Percentiles rank a stretch among this genome's conserved stretches.
These are phyloP conservation scores for Sacculina carcini DNA, from an alignment of 2,888 invertebrate genomes.

Conservation along the genomic window DNA sequence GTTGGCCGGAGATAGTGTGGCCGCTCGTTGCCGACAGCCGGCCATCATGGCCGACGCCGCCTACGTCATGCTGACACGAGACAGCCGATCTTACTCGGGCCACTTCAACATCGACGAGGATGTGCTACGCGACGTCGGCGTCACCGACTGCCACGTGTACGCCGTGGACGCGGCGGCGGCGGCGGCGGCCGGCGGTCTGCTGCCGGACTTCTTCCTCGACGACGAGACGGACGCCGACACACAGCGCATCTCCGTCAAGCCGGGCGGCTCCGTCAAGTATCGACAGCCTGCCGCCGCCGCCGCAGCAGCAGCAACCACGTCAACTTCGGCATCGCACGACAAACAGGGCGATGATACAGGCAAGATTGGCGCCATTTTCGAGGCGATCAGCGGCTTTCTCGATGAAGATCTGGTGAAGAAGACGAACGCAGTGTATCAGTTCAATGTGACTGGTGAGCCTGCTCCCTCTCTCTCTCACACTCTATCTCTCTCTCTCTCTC, in stretches of 20 bases:
- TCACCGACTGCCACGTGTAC: slow-evolving; percentile 59
- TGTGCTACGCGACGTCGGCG: slow-evolving; percentile 44
- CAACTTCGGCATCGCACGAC: too few species aligned
- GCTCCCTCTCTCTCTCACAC: background rate
- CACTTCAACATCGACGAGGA: slow-evolving; percentile 83
- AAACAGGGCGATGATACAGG: background rate
- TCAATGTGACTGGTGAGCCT: slow-evolving; percentile 10
- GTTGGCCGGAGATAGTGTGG: slow-evolving; percentile 33
- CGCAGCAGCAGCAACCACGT: too few species aligned
- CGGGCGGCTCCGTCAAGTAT: background rate
- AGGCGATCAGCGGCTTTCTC: slow-evolving; percentile 8
- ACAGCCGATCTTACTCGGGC: slow-evolving; percentile 20
- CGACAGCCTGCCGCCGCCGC: background rate
- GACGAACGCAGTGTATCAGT: slow-evolving; percentile 12
- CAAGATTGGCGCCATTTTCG: slow-evolving; percentile 8
- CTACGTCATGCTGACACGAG: slow-evolving; percentile 41
- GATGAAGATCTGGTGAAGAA: slow-evolving; percentile 12
- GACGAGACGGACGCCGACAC: slow-evolving; percentile 16
- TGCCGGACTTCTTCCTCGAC: slow-evolving; percentile 73
- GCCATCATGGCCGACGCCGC: slow-evolving; percentile 76
- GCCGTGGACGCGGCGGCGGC: slow-evolving; percentile 37
- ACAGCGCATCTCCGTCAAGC: background rate
- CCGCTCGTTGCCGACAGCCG: slow-evolving; percentile 40
- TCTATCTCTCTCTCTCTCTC: too few species aligned
- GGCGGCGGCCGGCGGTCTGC: slow-evolving; percentile 22